Percentiles rank a stretch among this genome's conserved stretches.
These are phyloP conservation scores for Halcyon chelicuti DNA, from an alignment of 2,797 vertebrate species.

Conservation along the genomic window DNA sequence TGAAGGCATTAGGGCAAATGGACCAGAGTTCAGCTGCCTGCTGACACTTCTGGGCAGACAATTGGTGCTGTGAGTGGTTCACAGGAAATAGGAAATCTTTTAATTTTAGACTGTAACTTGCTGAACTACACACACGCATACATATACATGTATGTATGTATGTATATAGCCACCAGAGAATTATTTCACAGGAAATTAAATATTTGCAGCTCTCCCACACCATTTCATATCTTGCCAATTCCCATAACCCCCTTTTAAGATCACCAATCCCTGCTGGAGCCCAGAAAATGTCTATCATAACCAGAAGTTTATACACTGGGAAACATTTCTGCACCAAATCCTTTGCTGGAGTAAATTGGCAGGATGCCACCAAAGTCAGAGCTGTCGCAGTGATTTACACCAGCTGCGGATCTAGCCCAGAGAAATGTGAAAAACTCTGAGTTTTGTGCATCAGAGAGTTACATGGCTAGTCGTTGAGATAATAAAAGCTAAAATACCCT, in stretches of 20 bases:
- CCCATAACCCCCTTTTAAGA: conserved; percentile 57
- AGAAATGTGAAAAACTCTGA: not conserved
- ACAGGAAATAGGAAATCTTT: not conserved
- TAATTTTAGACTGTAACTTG: not conserved
- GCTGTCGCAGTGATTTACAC: not conserved
- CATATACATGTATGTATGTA: not conserved
- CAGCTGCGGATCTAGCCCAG: not conserved
- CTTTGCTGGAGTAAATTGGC: conserved; percentile 39
- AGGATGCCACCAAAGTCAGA: not conserved
- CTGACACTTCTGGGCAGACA: not conserved
- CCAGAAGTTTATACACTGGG: conserved; percentile 65
- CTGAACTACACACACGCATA: not conserved
- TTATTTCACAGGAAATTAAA: conserved; percentile 66
- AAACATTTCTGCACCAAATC: conserved; percentile 60
- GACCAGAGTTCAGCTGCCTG: not conserved
- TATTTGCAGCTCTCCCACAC: conserved; percentile 51
- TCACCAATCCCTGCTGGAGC: conserved; percentile 4
- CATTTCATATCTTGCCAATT: conserved; percentile 59
- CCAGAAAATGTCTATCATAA: conserved; percentile 57
- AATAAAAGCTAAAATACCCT: conserved; percentile 27
- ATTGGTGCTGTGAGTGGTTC: not conserved
- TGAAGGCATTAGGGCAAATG: not conserved
- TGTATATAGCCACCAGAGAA: conserved; percentile 15
- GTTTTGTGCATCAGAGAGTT: not conserved
- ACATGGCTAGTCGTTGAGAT: not conserved